Conservation (phyloP, 2,888 invertebrate genomes). For the Branchellion lobata region DNA sequence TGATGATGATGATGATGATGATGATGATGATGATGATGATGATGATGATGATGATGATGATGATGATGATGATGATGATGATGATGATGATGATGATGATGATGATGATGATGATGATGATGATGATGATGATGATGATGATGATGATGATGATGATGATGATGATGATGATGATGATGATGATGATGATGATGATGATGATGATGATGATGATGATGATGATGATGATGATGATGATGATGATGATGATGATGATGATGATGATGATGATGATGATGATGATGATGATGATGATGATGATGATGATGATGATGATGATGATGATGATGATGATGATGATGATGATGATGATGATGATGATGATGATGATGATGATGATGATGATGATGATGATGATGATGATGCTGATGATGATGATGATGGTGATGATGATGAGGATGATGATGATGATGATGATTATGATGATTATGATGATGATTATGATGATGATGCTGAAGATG, state of each 20-base stretch:
- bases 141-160: background rate
- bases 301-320: constrained; percentile 1
- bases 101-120: constrained; percentile 32
- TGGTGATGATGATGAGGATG: constrained; percentile 7
- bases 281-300: constrained; percentile 32
- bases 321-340: constrained; percentile 14
- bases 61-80: constrained; percentile 33
- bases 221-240: constrained; percentile 33
- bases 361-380: constrained; percentile 14
- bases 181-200: constrained; percentile 1
- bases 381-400: constrained; percentile 16
- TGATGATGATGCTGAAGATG: constrained; percentile 22
- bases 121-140: constrained; percentile 18
- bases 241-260: constrained; percentile 32
- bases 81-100: constrained; percentile 33
- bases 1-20: constrained; percentile 33
- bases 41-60: constrained; percentile 3
- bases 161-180: too few relatives aligned
- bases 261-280: constrained; percentile 29
- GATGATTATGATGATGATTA: constrained; percentile 7
- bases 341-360: constrained; percentile 25
- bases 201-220: constrained; percentile 32
- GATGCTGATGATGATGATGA: constrained; percentile 12
- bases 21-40: constrained; percentile 29
- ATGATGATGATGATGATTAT: constrained; percentile 2